Percentiles rank a stretch among this genome's conserved stretches.
phyloP scores from a whole-genome alignment of 1,140 invertebrate genomes.

The Thaumatotibia leucotreta region DNA sequence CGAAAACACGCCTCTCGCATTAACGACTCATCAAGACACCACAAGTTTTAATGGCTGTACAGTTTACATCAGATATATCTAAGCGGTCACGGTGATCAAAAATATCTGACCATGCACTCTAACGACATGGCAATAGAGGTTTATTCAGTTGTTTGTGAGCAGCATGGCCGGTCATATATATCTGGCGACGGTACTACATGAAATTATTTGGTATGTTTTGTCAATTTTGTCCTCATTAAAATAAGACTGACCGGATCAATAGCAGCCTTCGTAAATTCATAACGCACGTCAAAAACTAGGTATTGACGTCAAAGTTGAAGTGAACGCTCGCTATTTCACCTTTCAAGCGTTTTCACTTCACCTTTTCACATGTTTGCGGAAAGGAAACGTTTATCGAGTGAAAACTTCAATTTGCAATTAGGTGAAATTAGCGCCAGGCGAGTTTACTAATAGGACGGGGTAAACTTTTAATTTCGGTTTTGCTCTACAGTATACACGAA shows the following conservation, averaged over 20 bases:
- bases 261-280: background rate
- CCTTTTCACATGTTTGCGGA: background rate
- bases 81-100: too few species aligned
- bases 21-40: background rate
- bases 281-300: background rate
- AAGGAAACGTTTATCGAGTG: background rate
- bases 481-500: too few species aligned
- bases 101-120: too few species aligned
- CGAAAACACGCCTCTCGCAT: background rate
- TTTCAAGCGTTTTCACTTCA: background rate
- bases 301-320: background rate
- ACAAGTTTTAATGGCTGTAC: background rate
- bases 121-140: too few species aligned
- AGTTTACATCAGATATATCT: too few species aligned
- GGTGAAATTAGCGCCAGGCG: background rate
- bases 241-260: background rate
- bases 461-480: background rate
- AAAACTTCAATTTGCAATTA: background rate
- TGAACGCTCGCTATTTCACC: too few species aligned
- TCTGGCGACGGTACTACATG: too few species aligned
- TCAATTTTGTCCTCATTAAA: background rate
- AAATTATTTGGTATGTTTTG: background rate
- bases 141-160: too few species aligned
- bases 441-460: background rate
- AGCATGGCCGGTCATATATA: too few species aligned